Conservation (phyloP, 2,113 vertebrate genomes). For the Crotophaga sulcirostris region DNA sequence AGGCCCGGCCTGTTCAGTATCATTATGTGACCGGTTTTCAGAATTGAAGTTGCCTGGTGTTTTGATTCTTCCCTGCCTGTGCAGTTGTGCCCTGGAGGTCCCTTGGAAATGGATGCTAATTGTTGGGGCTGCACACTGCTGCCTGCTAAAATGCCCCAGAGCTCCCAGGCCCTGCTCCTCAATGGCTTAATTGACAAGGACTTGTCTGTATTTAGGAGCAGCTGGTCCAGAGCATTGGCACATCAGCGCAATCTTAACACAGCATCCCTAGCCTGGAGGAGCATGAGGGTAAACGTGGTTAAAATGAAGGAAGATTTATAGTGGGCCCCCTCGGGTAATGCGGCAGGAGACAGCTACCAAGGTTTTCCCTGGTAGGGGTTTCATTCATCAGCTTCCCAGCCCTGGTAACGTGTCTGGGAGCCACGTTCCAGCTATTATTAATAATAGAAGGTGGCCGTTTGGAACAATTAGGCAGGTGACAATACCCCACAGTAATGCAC, state of each 20-base stretch:
- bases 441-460: constrained; percentile 81
- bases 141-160: constrained; percentile 87
- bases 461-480: constrained; percentile 92
- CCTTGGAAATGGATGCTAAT: constrained; percentile 96
- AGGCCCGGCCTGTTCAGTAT: constrained; percentile 78
- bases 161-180: constrained; percentile 93
- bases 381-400: constrained; percentile 81
- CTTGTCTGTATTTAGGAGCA: constrained; percentile 99
- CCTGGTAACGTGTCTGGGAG: constrained; percentile 74
- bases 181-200: constrained; percentile 99
- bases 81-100: constrained; percentile 92
- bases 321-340: constrained; percentile 90
- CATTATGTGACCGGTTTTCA: constrained; percentile 78
- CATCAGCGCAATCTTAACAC: constrained; percentile 96
- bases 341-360: constrained; percentile 88
- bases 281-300: constrained; percentile 87
- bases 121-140: constrained; percentile 92
- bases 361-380: constrained; percentile 84
- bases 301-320: constrained; percentile 99
- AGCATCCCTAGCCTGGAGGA: constrained; percentile 87
- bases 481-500: constrained; percentile 77
- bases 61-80: constrained; percentile 83
- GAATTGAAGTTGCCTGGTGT: constrained; percentile 81
- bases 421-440: constrained; percentile 83
- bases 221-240: constrained; percentile 96